Percentiles rank a stretch among this genome's conserved stretches.
Conservation (phyloP, 2,888 invertebrate species). For the Dolichomitus sp. region DNA sequence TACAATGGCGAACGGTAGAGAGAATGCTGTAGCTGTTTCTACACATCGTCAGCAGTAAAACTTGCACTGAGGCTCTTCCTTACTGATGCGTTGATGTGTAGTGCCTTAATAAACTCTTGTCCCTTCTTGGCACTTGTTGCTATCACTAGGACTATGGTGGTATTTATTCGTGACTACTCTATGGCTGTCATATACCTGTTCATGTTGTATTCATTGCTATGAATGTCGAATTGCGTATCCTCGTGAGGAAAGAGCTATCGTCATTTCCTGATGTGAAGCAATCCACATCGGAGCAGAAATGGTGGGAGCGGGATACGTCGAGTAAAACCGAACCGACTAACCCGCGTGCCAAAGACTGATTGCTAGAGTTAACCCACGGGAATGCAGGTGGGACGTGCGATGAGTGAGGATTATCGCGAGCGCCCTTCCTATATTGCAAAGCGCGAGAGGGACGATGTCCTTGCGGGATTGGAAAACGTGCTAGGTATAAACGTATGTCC, state of each 20-base stretch:
- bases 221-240: conserved; percentile 28
- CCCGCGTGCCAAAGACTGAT: conserved; percentile 75
- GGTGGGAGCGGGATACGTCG: neutral
- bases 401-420: conserved; percentile 62
- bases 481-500: conserved; percentile 36
- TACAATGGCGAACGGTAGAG: conserved; percentile 11
- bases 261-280: conserved; percentile 30
- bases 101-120: conserved; percentile 39
- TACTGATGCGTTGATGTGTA: neutral
- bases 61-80: conserved; percentile 3
- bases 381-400: conserved; percentile 69
- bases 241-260: conserved; percentile 24
- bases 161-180: conserved; percentile 3
- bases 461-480: conserved; percentile 59
- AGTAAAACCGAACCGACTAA: neutral
- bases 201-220: conserved; percentile 17
- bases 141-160: neutral
- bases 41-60: conserved; percentile 53
- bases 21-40: conserved; percentile 14
- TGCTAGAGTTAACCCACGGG: conserved; percentile 73
- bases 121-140: conserved; percentile 25
- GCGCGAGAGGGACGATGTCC: conserved; percentile 38
- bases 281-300: conserved; percentile 3
- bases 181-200: neutral
- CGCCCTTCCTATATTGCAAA: conserved; percentile 31